Percentiles rank a stretch among this genome's conserved stretches.
Conservation (phyloP, 2,888 invertebrate species). For the Erebia aethiops region DNA sequence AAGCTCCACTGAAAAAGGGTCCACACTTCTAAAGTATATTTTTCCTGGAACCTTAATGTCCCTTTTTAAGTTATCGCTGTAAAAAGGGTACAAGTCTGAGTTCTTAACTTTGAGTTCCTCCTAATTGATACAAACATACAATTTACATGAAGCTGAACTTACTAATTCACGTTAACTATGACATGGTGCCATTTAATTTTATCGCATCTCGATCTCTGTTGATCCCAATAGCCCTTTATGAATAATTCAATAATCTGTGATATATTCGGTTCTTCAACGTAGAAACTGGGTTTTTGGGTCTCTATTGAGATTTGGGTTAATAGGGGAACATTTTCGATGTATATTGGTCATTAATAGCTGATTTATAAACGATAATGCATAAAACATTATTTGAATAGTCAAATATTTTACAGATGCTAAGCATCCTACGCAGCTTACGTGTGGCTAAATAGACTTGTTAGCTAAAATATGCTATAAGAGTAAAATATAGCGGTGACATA, state of each 20-base stretch:
- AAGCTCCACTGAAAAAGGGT: too few relatives aligned
- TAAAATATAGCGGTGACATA: too few relatives aligned
- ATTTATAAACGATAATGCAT: conserved; percentile 1
- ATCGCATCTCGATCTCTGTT: conserved; percentile 33
- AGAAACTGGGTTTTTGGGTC: conserved; percentile 25
- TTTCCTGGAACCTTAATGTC: too few relatives aligned
- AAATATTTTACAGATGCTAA: background rate
- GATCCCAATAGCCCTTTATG: conserved; percentile 35
- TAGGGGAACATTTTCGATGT: background rate
- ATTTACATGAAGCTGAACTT: background rate
- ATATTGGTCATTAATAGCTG: conserved; percentile 16
- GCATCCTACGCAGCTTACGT: background rate
- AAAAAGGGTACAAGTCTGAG: too few relatives aligned
- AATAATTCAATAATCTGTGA: conserved; percentile 35
- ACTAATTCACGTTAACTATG: conserved; percentile 10
- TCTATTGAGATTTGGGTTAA: conserved; percentile 8
- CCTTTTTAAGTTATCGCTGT: too few relatives aligned
- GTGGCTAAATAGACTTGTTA: too few relatives aligned
- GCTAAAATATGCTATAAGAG: too few relatives aligned
- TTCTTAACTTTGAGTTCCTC: too few relatives aligned
- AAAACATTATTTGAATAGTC: conserved; percentile 4
- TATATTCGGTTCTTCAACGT: conserved; percentile 19
- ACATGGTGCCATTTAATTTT: conserved; percentile 28
- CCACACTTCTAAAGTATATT: too few relatives aligned
- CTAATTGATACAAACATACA: background rate